phyloP scores from a whole-genome alignment of 2,888 invertebrate genomes.

The Cepaea hortensis region DNA sequence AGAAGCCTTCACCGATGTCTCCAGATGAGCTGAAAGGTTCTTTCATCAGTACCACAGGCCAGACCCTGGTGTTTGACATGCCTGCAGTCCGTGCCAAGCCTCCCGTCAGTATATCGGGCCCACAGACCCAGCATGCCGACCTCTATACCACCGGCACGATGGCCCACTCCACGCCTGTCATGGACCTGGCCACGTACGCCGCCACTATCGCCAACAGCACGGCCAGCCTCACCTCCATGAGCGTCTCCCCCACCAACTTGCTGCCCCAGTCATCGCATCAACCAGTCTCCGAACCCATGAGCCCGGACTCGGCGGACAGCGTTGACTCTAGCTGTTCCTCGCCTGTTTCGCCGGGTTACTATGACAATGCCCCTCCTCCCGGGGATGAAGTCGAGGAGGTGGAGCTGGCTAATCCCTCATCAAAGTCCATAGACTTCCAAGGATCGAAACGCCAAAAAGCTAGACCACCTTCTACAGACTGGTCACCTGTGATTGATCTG shows the following conservation, averaged over 20 bases:
- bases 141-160: constrained; percentile 39
- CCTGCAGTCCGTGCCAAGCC: constrained; percentile 51
- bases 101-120: constrained; percentile 8
- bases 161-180: constrained; percentile 64
- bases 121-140: constrained; percentile 24
- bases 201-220: constrained; percentile 75
- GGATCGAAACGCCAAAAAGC: constrained; percentile 73
- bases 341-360: constrained; percentile 69
- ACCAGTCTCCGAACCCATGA: constrained; percentile 53
- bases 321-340: constrained; percentile 62
- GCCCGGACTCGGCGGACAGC: constrained; percentile 64
- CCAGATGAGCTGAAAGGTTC: constrained; percentile 64
- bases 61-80: constrained; percentile 59
- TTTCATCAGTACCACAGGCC: constrained; percentile 58
- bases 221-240: constrained; percentile 73
- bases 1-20: constrained; percentile 64
- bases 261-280: constrained; percentile 43
- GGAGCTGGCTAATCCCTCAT: constrained; percentile 71
- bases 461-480: constrained; percentile 73
- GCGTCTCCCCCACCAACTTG: constrained; percentile 72
- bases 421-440: constrained; percentile 73
- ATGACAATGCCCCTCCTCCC: constrained; percentile 62
- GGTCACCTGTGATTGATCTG: constrained; percentile 77
- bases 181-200: constrained; percentile 74
- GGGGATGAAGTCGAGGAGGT: constrained; percentile 64